Evolutionary conservation across 2,113 vertebrate species (phyloP).

Genomic region (Chunga burmeisteri): DNA sequence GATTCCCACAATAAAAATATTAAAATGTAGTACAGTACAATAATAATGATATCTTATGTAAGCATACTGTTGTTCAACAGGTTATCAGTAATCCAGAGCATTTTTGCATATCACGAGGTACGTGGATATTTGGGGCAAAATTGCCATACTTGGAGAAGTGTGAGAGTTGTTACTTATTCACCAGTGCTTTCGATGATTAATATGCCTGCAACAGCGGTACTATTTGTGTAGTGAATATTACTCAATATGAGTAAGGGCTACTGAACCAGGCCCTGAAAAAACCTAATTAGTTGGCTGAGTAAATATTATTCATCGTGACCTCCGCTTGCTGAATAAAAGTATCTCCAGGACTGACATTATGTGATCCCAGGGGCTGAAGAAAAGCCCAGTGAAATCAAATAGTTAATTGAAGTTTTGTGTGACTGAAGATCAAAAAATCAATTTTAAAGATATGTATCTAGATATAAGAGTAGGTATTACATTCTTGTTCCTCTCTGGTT

Average conservation of each 20-base stretch:
- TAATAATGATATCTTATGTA: not conserved
- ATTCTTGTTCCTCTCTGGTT: not conserved
- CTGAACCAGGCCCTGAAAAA: conserved; percentile 18
- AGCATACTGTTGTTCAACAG: not conserved
- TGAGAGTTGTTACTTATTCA: not conserved
- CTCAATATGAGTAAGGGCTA: conserved; percentile 24
- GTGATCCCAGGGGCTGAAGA: not conserved
- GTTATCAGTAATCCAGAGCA: not conserved
- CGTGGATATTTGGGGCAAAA: not conserved
- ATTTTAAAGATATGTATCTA: not conserved
- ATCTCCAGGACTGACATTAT: not conserved
- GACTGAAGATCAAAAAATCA: not conserved
- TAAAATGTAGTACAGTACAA: not conserved
- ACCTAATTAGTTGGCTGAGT: not conserved
- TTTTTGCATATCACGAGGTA: not conserved
- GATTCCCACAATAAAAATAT: not conserved
- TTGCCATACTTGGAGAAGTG: not conserved
- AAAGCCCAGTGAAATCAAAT: not conserved
- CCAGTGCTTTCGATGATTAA: not conserved
- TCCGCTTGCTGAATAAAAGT: not conserved
- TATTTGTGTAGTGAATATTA: conserved; percentile 2
- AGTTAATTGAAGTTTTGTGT: not conserved
- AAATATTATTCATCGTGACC: conserved; percentile 11
- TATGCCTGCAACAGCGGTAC: not conserved
- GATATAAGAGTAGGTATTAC: not conserved